Base-by-base conservation (phyloP, 2,888 invertebrate genomes). In the Carterocephalus palaemon region DNA sequence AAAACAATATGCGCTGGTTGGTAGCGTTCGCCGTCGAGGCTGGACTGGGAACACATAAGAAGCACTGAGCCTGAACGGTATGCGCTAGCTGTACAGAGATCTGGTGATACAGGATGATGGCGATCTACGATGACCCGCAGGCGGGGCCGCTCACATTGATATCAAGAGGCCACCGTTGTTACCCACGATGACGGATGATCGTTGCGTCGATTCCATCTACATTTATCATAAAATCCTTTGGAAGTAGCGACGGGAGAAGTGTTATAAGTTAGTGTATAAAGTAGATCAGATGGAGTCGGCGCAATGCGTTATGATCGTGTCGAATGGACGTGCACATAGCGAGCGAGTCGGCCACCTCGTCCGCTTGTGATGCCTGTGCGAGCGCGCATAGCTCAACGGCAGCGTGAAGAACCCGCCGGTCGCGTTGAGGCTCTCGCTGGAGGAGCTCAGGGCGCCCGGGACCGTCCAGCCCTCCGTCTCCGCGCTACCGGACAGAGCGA, bases 331-430 rank as follows among this genome's bases (percentile, higher is more conserved):
- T 78, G 79, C 78, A 77, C 69, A 64, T 73, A 73, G 71, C 70
- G 69, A 67, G 68, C 65, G 68, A 63, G 63, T 60, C 56, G 58
- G 65, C 74, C 91, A 93, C 93, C 93, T 93, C 90, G 92, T 92
- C 85, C 93, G 90, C 86, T 93, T 93, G 86, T 93, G 93, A 74
- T 92, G 92, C 64, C 89, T 89, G 84, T 90, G 90, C 88, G 91
- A 92, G 80, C 93, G 91, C 88, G 92, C 92, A 88, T 92, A 92
- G 84, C 92, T 92, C 85, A 93, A 87, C 67, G 91, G 91, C 87
- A 91, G 87, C 70, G 91, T 91, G 88, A 91, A 91, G 85, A 91
- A 89, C 59, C 90, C 90, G 64, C 90, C 89, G 53, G 79, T 83
- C 73, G 89, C 85, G 82, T 88, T 88, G 75, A 90, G 89, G 72